Percentiles rank a stretch among this genome's conserved stretches.
Evolutionary conservation across 2,888 invertebrate genomes (phyloP).

Genomic region (Oasisia sp.): DNA sequence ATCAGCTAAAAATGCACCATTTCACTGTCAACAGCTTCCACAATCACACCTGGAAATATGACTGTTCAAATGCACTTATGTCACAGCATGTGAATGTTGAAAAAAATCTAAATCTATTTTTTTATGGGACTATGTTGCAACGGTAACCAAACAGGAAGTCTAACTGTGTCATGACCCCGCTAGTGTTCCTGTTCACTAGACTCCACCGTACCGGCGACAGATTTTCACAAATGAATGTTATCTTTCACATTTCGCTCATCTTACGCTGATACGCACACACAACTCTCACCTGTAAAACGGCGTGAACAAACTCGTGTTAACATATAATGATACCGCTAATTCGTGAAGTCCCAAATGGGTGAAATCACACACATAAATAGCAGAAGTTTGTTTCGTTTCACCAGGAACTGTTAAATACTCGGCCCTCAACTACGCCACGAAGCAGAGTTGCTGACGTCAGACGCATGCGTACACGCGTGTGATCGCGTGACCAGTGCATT

Average conservation of each 20-base stretch:
- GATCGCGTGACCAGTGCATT: conserved; percentile 1
- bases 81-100: too few relatives aligned
- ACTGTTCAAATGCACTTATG: too few relatives aligned
- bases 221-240: neutral
- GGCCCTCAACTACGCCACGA: neutral
- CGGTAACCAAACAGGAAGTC: too few relatives aligned
- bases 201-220: neutral
- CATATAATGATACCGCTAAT: neutral
- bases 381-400: neutral
- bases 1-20: too few relatives aligned
- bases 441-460: conserved; percentile 7
- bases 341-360: neutral
- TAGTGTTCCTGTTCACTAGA: too few relatives aligned
- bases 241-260: neutral
- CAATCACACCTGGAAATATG: too few relatives aligned
- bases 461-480: neutral
- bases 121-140: too few relatives aligned
- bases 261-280: neutral
- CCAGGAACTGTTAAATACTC: neutral
- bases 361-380: neutral
- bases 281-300: conserved; percentile 2
- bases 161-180: too few relatives aligned
- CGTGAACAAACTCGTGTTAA: conserved; percentile 1
- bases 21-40: too few relatives aligned
- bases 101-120: too few relatives aligned